phyloP scores from a whole-genome alignment of 2,113 vertebrate species.

The Scortum barcoo region DNA sequence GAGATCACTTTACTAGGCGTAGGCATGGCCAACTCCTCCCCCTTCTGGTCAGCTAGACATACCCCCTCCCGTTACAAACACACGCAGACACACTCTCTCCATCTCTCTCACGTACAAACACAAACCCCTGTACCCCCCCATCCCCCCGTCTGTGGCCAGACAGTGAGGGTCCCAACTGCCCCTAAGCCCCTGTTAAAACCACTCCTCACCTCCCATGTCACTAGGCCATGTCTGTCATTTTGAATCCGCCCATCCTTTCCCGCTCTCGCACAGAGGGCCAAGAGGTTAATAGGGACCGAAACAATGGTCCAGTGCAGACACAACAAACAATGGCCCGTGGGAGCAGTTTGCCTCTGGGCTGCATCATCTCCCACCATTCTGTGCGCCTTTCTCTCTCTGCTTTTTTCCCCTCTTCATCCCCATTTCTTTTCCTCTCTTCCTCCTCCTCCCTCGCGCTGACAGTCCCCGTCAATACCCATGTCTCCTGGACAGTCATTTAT shows the following conservation, averaged over 20 bases:
- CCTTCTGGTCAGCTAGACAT: slow-evolving; percentile 66
- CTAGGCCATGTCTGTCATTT: slow-evolving; percentile 85
- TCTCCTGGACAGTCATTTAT: slow-evolving; percentile 80
- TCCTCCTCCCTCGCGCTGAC: slow-evolving; percentile 28
- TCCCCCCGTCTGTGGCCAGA: slow-evolving; percentile 66
- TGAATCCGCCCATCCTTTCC: slow-evolving; percentile 79
- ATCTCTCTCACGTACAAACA: slow-evolving; percentile 28
- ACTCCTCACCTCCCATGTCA: slow-evolving; percentile 84
- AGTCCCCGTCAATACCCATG: slow-evolving; percentile 73
- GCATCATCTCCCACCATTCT: slow-evolving; percentile 66
- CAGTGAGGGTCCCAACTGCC: slow-evolving; percentile 71
- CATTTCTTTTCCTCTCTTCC: slow-evolving; percentile 27
- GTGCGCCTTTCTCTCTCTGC: slow-evolving; percentile 53
- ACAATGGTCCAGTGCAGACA: slow-evolving; percentile 86
- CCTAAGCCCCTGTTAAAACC: slow-evolving; percentile 75
- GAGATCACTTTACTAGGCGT: slow-evolving; percentile 40
- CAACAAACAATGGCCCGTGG: slow-evolving; percentile 84
- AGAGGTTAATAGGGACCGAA: slow-evolving; percentile 88
- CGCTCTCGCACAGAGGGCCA: slow-evolving; percentile 79
- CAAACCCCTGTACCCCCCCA: slow-evolving; percentile 26
- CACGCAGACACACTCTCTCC: slow-evolving; percentile 40
- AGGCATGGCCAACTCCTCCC: slow-evolving; percentile 67
- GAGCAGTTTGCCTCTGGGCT: slow-evolving; percentile 78
- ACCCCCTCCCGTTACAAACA: slow-evolving; percentile 48
- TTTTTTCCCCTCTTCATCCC: slow-evolving; percentile 35